Evolutionary conservation across 2,888 invertebrate species (phyloP), one percentile per base, ranked within the genome.

Genomic region (Lycophotia porphyrea): DNA sequence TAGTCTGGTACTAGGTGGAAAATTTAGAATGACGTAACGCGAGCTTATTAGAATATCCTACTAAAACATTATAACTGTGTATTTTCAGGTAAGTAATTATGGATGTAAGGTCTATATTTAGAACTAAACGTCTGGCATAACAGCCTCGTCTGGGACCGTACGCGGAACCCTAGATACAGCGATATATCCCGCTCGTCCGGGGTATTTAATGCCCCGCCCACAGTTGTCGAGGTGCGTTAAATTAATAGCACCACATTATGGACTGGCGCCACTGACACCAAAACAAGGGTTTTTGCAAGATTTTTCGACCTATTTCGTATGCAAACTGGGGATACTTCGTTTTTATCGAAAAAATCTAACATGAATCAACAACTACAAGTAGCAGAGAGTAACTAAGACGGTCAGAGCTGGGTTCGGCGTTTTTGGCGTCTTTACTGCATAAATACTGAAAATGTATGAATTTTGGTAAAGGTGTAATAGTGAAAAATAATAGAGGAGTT

Each of bases 171-270:
- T 68, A 83, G 49, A 63, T 67, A 13, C 9, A 11, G 71, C 74
- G 61, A 87, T 87, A 88, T 84, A 87, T 88, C 63, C 44, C 42
- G 76, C 36, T 85, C 87, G 85, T 73, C 79, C 76, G 80, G 74
- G 44, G 74, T 61, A 70, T 75, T 76, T 34, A 67, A 64, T 47
- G 74, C 0, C 69, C 72, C 88, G 79, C 84, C 84, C 79, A n/a
- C 52, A 74, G 82, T 74, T 64, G 66, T 52, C 61, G 68, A 84
- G 55, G 65, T 65, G 70, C 72, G 61, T 74, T 49, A 71, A 74
- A 78, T 82, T 78, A 84, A 84, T 80, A 66, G 42, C n/a, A 67
- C 58, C 55, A 76, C 64, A 77, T 78, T 71, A 68, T 49, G 36
- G 52, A 49, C 42, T 82, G 88, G 87, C 87, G 88, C 88, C 87